A percentile compares a stretch with the other conserved stretches of the same genome.
These are phyloP conservation scores for Diachasma alloeum DNA, from an alignment of 1,140 invertebrate genomes.

Conservation along the genomic window DNA sequence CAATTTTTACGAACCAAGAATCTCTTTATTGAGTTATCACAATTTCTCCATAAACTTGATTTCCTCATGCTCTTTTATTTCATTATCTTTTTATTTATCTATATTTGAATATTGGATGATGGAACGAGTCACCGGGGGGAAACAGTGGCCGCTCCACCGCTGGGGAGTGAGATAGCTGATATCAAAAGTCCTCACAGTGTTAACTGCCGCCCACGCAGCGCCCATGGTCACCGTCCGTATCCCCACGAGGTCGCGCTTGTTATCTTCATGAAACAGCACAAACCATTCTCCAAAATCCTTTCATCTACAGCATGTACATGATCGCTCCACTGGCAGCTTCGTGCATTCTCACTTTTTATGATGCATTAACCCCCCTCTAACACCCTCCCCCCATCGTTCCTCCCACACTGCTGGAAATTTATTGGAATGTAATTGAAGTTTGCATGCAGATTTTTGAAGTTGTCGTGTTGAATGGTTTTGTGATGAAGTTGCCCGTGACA, in stretches of 20 bases:
- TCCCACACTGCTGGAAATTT: too few species aligned
- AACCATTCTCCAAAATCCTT: neutral
- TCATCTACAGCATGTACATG: neutral
- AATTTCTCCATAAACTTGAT: neutral
- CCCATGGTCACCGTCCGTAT: constrained; percentile 1
- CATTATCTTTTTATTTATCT: neutral
- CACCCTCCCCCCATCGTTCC: too few species aligned
- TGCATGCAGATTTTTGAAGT: too few species aligned
- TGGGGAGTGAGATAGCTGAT: constrained; percentile 23
- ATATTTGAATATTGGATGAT: neutral
- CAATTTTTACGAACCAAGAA: neutral
- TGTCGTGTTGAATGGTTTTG: too few species aligned
- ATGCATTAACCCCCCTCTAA: too few species aligned
- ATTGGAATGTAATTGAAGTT: too few species aligned
- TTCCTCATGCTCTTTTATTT: neutral
- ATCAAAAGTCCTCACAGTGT: constrained; percentile 23
- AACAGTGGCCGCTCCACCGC: constrained; percentile 19
- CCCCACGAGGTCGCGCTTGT: neutral
- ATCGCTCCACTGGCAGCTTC: neutral
- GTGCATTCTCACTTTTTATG: neutral
- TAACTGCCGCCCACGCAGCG: constrained; percentile 25
- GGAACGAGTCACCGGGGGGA: neutral
- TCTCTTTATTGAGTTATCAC: neutral
- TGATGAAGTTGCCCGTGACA: too few species aligned
- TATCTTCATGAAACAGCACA: neutral